phyloP scores from a whole-genome alignment of 2,113 vertebrate species.

The Lonchura striata region DNA sequence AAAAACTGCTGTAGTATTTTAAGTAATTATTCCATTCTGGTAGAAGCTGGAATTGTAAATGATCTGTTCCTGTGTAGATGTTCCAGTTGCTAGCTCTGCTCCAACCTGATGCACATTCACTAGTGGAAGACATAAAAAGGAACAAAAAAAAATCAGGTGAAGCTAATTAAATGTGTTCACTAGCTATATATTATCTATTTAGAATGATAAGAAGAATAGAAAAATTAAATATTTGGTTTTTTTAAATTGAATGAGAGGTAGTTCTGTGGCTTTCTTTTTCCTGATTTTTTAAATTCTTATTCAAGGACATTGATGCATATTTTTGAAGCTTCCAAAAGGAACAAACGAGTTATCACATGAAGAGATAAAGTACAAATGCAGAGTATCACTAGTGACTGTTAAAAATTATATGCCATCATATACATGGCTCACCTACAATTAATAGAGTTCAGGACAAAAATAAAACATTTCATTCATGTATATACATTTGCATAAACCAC shows the following conservation, averaged over 20 bases:
- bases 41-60: not conserved
- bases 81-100: not conserved
- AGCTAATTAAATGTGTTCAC: not conserved
- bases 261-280: not conserved
- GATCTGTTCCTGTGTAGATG: not conserved
- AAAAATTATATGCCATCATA: not conserved
- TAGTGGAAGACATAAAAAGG: not conserved
- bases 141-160: not conserved
- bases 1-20: not conserved
- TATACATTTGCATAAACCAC: not conserved
- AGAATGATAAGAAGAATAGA: not conserved
- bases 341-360: not conserved
- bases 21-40: not conserved
- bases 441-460: not conserved
- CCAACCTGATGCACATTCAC: not conserved
- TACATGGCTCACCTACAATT: not conserved
- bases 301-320: not conserved
- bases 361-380: not conserved
- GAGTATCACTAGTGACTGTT: not conserved
- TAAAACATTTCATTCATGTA: not conserved
- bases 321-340: not conserved
- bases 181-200: not conserved
- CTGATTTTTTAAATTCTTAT: not conserved
- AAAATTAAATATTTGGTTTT: accelerated
- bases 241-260: not conserved